phyloP scores from a whole-genome alignment of 2,797 vertebrate genomes.

The Sciurus vulgaris region DNA sequence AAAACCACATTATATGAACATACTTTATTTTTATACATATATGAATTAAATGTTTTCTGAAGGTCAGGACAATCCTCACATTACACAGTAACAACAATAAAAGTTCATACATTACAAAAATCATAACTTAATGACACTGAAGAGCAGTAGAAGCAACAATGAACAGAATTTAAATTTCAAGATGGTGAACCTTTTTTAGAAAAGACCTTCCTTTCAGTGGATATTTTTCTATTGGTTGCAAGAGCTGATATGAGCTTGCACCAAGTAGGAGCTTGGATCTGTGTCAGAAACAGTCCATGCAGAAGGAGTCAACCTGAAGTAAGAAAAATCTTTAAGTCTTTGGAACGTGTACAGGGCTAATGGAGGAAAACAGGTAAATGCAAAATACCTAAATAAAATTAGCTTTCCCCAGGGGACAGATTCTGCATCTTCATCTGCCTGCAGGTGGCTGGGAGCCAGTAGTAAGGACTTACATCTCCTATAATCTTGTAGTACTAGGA shows the following conservation, averaged over 20 bases:
- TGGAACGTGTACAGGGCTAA: not conserved
- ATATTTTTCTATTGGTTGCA: not conserved
- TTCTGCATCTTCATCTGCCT: too few species aligned
- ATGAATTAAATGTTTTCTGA: not conserved
- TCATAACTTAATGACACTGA: not conserved
- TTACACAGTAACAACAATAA: not conserved
- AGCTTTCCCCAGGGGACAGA: not conserved
- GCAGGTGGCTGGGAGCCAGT: not conserved
- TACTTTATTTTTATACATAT: not conserved
- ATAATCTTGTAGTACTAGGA: not conserved
- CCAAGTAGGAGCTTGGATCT: not conserved
- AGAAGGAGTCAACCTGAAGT: not conserved
- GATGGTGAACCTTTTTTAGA: not conserved
- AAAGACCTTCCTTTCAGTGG: not conserved
- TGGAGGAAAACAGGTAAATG: not conserved
- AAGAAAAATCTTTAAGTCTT: not conserved
- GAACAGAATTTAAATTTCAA: not conserved
- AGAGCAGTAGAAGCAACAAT: not conserved
- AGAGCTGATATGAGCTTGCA: not conserved
- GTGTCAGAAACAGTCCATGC: not conserved
- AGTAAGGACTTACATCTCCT: not conserved
- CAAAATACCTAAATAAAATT: not conserved
- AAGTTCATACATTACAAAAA: not conserved
- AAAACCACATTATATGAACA: not conserved
- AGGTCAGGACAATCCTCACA: not conserved